Evolutionary conservation across 2,888 invertebrate genomes (phyloP), one percentile per base, ranked within the genome.

Genomic region (Leucoma salicis): DNA sequence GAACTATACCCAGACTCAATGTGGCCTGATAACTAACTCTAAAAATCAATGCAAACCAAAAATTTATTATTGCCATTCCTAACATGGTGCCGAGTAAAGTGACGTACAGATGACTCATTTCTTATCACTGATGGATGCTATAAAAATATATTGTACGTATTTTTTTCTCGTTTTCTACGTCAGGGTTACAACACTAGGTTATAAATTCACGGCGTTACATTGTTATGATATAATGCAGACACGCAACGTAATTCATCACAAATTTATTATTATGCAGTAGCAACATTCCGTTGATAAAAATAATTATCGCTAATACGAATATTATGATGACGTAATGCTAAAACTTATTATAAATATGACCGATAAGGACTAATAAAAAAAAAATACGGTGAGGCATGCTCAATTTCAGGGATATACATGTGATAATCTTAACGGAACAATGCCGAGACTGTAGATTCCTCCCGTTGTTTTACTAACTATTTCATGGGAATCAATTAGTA

Each of bases 101-200:
- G 68, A 71, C 70, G 72, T 66, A 51, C 35, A 48, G 42, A 57
- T 69, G 70, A 70, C 31, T 66, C 66, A 62, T 39, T 49, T 34
- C 62, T 74, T 73, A 73, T 74, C 70, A 62, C 42, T 35, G 35
- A 42, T 44, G 50, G 39, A 36, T 18, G 35, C 53, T 51, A 58
- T 54, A 53, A 59, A 62, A 60, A 51, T 46, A 55, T 60, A 59
- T 37, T 28, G 13, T 54, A 52, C 50, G 66, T 49, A 47, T 29
- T 60, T 65, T 53, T 57, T 57, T 55, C 46, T 50, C 36, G 39
- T 43, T 42, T 25, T 29, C 11, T 54, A 62, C 65, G 66, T 66
- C 60, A 62, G 35, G 46, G 49, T 66, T 62, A 60, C 49, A 48
- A 31, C 52, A 57, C 39, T 43, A 42, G 29, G 38, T 47, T 51